These are phyloP conservation scores for Lutjanus erythropterus DNA, from an alignment of 2,113 vertebrate species.

Conservation along the genomic window DNA sequence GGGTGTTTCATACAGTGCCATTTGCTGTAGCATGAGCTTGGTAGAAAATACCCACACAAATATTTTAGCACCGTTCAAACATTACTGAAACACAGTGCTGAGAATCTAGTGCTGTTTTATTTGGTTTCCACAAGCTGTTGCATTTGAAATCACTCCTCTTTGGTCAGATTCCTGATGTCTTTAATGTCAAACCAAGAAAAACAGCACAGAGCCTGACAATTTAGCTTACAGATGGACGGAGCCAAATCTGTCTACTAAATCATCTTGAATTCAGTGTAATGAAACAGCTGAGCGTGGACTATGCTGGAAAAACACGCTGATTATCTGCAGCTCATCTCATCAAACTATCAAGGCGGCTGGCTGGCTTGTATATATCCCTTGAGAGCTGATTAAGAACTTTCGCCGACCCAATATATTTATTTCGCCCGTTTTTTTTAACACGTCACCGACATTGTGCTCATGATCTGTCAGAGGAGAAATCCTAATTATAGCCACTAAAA, in stretches of 20 bases:
- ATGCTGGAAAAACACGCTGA: constrained; percentile 34
- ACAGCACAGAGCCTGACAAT: constrained; percentile 18
- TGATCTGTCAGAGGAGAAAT: constrained; percentile 28
- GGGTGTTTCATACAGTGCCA: neutral
- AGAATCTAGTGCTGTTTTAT: neutral
- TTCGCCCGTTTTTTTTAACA: constrained; percentile 30
- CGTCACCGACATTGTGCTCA: neutral
- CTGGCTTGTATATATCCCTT: constrained; percentile 44
- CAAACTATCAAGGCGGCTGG: constrained; percentile 30
- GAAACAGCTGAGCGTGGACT: constrained; percentile 46
- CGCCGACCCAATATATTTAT: constrained; percentile 1
- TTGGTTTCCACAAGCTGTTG: constrained; percentile 22
- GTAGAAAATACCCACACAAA: constrained; percentile 9
- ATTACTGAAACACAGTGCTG: constrained; percentile 9
- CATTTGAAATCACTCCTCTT: neutral
- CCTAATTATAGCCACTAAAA: constrained; percentile 1
- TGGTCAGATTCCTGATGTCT: neutral
- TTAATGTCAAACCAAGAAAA: constrained; percentile 19
- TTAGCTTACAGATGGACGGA: constrained; percentile 17
- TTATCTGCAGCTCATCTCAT: constrained; percentile 59
- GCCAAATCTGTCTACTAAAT: constrained; percentile 27
- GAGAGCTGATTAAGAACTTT: constrained; percentile 60
- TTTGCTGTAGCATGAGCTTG: neutral
- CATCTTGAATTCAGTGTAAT: constrained; percentile 44
- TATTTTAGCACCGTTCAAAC: constrained; percentile 8